phyloP scores from a whole-genome alignment of 1,140 invertebrate species.

The Drosophila saltans region DNA sequence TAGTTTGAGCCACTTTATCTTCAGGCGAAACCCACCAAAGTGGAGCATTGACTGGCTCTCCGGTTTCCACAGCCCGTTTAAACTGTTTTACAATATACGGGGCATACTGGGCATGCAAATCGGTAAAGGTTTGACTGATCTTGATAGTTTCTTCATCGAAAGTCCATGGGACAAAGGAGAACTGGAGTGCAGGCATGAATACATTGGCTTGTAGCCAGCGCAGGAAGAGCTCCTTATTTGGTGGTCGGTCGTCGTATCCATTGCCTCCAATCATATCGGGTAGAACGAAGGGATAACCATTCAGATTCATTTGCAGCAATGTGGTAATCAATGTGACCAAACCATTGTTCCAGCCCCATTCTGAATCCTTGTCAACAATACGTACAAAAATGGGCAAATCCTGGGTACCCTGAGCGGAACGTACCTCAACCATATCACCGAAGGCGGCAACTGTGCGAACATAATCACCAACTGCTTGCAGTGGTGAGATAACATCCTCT shows the following conservation, averaged over 20 bases:
- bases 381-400: constrained; percentile 92
- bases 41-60: constrained; percentile 92
- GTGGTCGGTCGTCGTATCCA: constrained; percentile 87
- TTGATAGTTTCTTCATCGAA: constrained; percentile 89
- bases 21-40: constrained; percentile 95
- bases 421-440: constrained; percentile 89
- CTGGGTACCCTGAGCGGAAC: constrained; percentile 88
- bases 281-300: constrained; percentile 93
- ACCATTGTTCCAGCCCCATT: constrained; percentile 92
- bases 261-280: constrained; percentile 98
- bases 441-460: constrained; percentile 87
- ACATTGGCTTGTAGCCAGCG: constrained; percentile 94
- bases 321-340: constrained; percentile 91
- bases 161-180: constrained; percentile 94
- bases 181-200: constrained; percentile 95
- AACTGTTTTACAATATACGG: constrained; percentile 87
- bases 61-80: constrained; percentile 85
- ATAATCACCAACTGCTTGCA: constrained; percentile 87
- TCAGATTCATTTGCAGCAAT: constrained; percentile 90
- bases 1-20: constrained; percentile 86
- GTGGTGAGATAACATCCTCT: constrained; percentile 84
- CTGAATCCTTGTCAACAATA: constrained; percentile 94
- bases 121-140: constrained; percentile 87
- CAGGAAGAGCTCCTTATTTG: constrained; percentile 92
- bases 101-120: constrained; percentile 88